phyloP scores from a whole-genome alignment of 1,140 invertebrate genomes.

The Acyrthosiphon pisum region DNA sequence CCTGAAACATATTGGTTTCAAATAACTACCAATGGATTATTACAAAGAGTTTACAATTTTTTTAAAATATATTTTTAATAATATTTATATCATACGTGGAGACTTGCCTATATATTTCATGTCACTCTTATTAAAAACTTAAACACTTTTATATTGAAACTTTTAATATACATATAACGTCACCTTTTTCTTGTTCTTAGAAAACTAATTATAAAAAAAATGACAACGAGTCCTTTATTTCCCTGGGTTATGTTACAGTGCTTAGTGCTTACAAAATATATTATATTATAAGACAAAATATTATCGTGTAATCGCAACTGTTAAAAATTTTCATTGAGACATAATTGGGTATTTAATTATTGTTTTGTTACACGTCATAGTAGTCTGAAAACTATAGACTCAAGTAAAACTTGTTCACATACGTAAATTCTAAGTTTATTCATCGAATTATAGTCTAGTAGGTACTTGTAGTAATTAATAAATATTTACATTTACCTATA shows the following conservation, averaged over 20 bases:
- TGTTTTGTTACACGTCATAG: neutral
- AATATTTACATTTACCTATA: neutral
- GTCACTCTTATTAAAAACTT: neutral
- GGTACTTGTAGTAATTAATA: no score
- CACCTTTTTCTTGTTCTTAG: neutral
- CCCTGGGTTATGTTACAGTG: neutral
- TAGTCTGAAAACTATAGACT: neutral
- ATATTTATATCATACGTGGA: neutral
- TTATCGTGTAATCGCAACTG: neutral
- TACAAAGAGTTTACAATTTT: neutral
- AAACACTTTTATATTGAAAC: neutral
- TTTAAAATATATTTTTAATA: neutral
- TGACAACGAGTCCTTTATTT: neutral
- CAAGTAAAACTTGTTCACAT: neutral
- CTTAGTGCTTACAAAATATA: neutral
- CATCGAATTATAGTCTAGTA: no score
- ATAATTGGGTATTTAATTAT: neutral
- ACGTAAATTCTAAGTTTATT: neutral
- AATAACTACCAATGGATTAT: neutral
- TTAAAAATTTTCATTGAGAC: neutral
- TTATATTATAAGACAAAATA: neutral
- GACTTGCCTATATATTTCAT: neutral
- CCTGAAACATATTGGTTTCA: neutral
- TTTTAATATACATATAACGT: neutral
- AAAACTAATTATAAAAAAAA: conserved; percentile 11